Evolutionary conservation across 2,113 vertebrate species (phyloP).

Genomic region (Craseonycteris thonglongyai): DNA sequence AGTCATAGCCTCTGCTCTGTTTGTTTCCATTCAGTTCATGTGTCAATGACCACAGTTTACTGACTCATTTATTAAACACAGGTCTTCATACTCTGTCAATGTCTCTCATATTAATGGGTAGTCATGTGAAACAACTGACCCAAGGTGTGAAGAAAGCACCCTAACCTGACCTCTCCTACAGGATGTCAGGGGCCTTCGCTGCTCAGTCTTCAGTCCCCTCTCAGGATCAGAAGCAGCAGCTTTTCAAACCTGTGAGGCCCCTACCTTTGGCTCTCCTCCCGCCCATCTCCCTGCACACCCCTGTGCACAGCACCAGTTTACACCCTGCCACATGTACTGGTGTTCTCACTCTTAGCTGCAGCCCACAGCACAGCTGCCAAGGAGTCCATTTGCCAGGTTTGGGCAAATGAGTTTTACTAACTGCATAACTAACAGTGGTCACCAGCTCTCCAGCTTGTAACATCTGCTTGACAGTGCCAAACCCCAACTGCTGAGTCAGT

Average conservation of each 20-base stretch:
- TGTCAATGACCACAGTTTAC: neutral
- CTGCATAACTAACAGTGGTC: neutral
- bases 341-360: neutral
- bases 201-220: neutral
- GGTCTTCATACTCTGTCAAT: neutral
- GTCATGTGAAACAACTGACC: neutral
- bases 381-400: neutral
- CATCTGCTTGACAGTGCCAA: accelerated
- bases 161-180: neutral
- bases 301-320: neutral
- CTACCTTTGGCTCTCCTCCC: neutral
- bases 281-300: neutral
- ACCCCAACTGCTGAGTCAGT: neutral
- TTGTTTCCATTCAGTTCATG: neutral
- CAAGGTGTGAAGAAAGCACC: neutral
- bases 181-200: accelerated
- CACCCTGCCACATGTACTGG: neutral
- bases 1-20: neutral
- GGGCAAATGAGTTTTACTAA: neutral
- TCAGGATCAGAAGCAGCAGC: neutral
- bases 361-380: too few species aligned
- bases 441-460: neutral
- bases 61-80: neutral
- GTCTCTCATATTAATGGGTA: neutral
- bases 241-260: neutral